Conservation (phyloP, 1,140 invertebrate species). For the Brachionus koreanus region DNA sequence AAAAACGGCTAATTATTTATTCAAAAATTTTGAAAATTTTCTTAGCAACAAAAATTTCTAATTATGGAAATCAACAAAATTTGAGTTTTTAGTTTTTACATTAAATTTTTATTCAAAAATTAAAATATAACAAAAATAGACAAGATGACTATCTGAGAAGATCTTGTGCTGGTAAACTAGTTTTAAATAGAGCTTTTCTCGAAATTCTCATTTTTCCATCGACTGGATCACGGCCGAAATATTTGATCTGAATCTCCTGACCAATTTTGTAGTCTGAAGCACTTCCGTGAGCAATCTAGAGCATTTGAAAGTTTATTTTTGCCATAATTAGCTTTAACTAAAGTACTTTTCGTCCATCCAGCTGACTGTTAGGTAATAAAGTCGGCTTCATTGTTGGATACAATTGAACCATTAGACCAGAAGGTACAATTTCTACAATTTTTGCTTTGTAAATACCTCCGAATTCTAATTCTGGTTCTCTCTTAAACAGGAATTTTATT, state of each 20-base stretch:
- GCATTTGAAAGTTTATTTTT: background rate
- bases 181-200: slow-evolving; percentile 74
- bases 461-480: slow-evolving; percentile 78
- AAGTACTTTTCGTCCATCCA: slow-evolving; percentile 77
- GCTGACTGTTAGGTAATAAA: slow-evolving; percentile 81
- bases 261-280: slow-evolving; percentile 79
- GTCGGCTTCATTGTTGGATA: slow-evolving; percentile 78
- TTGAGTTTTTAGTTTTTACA: background rate
- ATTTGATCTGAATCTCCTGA: slow-evolving; percentile 87
- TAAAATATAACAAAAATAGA: background rate
- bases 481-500: slow-evolving; percentile 47
- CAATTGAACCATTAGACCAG: slow-evolving; percentile 82
- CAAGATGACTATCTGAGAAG: slow-evolving; percentile 7
- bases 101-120: slow-evolving; percentile 4
- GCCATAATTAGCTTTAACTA: background rate
- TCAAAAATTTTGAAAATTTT: background rate
- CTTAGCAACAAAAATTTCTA: slow-evolving; percentile 6
- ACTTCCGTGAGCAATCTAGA: slow-evolving; percentile 67
- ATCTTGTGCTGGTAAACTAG: slow-evolving; percentile 50
- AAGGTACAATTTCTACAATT: slow-evolving; percentile 80
- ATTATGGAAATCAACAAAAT: background rate
- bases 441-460: slow-evolving; percentile 85
- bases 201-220: slow-evolving; percentile 83
- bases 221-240: slow-evolving; percentile 90
- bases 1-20: slow-evolving; percentile 30